Evolutionary conservation across 1,140 invertebrate genomes (phyloP).

Genomic region (Episyrphus balteatus): DNA sequence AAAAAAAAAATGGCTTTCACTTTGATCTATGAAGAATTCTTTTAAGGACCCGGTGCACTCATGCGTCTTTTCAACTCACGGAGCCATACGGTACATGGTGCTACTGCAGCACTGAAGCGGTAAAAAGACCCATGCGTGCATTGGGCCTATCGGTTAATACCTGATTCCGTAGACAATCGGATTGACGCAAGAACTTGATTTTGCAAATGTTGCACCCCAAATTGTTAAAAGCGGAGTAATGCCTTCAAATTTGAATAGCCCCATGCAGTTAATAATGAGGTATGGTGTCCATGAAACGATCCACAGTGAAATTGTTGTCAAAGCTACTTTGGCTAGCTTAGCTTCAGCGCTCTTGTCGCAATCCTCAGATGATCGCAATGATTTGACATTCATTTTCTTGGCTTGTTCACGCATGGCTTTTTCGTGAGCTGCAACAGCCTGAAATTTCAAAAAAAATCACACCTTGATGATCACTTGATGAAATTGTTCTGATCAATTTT

Average conservation of each 20-base stretch:
- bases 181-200: slow-evolving; percentile 68
- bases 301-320: slow-evolving; percentile 73
- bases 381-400: slow-evolving; percentile 77
- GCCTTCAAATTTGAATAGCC: slow-evolving; percentile 53
- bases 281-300: slow-evolving; percentile 81
- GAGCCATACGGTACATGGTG: no score
- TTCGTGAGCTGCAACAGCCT: slow-evolving; percentile 69
- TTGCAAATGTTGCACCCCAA: slow-evolving; percentile 69
- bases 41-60: no score
- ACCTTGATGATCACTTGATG: background rate
- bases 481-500: slow-evolving; percentile 4
- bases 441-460: background rate
- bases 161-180: slow-evolving; percentile 75
- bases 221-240: slow-evolving; percentile 64
- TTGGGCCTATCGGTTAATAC: no score
- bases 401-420: slow-evolving; percentile 71
- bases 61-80: no score
- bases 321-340: slow-evolving; percentile 67
- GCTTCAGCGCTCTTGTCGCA: slow-evolving; percentile 57
- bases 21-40: no score
- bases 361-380: slow-evolving; percentile 55
- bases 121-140: no score
- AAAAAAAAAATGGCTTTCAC: no score
- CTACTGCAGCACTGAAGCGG: no score
- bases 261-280: slow-evolving; percentile 64